These are phyloP conservation scores for Gymnobelideus leadbeateri DNA, from an alignment of 2,113 vertebrate species.

Conservation along the genomic window DNA sequence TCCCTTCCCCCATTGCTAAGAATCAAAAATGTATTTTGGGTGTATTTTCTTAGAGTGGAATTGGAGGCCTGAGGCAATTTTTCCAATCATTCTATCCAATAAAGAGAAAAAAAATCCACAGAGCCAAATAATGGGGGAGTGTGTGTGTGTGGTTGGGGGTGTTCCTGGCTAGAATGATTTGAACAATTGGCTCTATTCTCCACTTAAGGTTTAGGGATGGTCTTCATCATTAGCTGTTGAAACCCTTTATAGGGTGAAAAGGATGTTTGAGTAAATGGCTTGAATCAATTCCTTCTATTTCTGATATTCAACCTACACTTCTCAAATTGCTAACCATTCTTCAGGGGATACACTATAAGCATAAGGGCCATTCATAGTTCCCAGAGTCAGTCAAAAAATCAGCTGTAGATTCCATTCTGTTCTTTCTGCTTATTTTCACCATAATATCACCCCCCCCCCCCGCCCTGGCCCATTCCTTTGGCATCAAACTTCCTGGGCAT, in stretches of 20 bases:
- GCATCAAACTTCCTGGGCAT: not conserved
- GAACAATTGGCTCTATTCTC: not conserved
- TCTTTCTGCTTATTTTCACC: not conserved
- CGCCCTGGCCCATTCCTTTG: not conserved
- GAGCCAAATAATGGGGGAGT: not conserved
- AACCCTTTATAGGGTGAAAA: conserved; percentile 8
- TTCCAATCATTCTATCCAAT: not conserved
- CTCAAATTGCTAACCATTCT: conserved; percentile 13
- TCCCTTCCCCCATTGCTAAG: not conserved
- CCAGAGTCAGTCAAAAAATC: not conserved
- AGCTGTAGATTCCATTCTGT: not conserved
- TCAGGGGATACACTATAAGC: not conserved
- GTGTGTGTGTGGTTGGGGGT: not conserved
- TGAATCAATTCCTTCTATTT: conserved; percentile 56
- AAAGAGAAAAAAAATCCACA: not conserved
- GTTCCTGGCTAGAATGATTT: not conserved
- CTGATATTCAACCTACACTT: conserved; percentile 15
- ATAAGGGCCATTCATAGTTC: not conserved
- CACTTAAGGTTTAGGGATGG: not conserved
- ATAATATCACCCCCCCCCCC: not conserved
- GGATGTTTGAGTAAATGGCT: not conserved
- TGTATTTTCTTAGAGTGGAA: not conserved
- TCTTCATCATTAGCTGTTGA: not conserved
- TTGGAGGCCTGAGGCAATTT: not conserved
- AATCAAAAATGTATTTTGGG: not conserved